Base-by-base conservation (phyloP, 92 coral and sea anemone genomes). In the Phenganax stokvisi region DNA sequence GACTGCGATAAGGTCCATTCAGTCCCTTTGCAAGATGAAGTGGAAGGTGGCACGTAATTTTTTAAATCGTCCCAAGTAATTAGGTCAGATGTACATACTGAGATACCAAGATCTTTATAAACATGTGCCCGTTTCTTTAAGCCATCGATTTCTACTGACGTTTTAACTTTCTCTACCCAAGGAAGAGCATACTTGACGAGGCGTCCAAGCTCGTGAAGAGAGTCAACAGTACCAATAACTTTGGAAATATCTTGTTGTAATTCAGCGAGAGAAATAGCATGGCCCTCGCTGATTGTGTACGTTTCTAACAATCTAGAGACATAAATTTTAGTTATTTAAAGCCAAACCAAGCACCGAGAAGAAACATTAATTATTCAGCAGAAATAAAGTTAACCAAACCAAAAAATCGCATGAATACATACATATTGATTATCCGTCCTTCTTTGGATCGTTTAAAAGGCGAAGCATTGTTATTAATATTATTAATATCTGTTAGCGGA, bases 401-500 rank as follows among this genome's bases (percentile, higher is more conserved):
- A 13, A 59, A 13, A 13, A 31, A 27, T 31, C 29, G 74, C 9
- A 20, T 70, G 54, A 20, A 37, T 37, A 37, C 54, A 7, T 27
- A 70, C 74, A 44, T 70, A 6, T n/a, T 70, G 9, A 51, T 70
- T 70, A 70, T 6, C n/a, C 10, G 31, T 9, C 6, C 74, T 9
- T 70, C 74, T 70, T 70, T 70, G 74, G 74, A 70, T 70, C 74
- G 74, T 31, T 70, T 51, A 70, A 28, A 31, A 70, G 37, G 74
- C 74, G 25, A 70, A 25, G 12, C 15, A 70, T 12, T 70, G 54
- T 70, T 31, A 70, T 31, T 59, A 25, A 59, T 13, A 59, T 59
- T 37, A 61, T 4, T 61, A 17, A 13, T 13, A 61, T 7, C 29
- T 12, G 9, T 70, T 51, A 70, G 74, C 74, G 54, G 74, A 9